Conservation (phyloP, 1,140 invertebrate genomes). For the Coptotermes formosanus region DNA sequence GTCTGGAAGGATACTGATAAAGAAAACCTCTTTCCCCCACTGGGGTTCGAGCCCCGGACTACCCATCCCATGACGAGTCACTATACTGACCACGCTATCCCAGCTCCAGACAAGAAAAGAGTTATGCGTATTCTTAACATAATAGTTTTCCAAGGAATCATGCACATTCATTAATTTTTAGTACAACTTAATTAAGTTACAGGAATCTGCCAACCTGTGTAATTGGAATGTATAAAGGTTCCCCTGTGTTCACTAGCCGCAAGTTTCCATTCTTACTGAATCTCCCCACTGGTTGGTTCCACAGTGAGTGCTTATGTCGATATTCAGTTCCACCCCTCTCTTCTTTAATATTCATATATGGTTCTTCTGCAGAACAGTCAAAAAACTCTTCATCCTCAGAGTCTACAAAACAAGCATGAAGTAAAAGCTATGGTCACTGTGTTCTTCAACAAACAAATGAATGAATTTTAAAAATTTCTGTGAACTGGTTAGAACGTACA, state of each 20-base stretch:
- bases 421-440: too few relatives aligned
- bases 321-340: conserved; percentile 37
- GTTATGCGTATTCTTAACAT: not conserved
- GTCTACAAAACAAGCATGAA: not conserved
- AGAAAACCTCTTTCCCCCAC: too few relatives aligned
- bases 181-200: not conserved
- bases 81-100: too few relatives aligned
- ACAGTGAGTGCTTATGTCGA: conserved; percentile 53
- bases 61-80: too few relatives aligned
- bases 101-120: too few relatives aligned
- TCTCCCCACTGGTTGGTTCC: conserved; percentile 72
- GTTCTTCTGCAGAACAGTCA: conserved; percentile 58
- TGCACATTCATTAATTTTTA: not conserved
- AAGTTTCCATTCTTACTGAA: conserved; percentile 65
- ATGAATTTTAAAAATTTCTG: too few relatives aligned
- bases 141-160: not conserved
- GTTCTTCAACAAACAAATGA: too few relatives aligned
- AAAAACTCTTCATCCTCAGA: conserved; percentile 78
- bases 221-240: conserved; percentile 80
- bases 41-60: too few relatives aligned
- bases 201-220: conserved; percentile 62
- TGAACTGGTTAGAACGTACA: too few relatives aligned
- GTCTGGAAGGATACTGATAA: too few relatives aligned
- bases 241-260: conserved; percentile 64
- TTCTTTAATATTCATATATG: conserved; percentile 53